Percentiles rank a stretch among this genome's conserved stretches.
These are phyloP conservation scores for Brachypodius melanocephalos DNA, from an alignment of 2,113 vertebrate genomes.

Conservation along the genomic window DNA sequence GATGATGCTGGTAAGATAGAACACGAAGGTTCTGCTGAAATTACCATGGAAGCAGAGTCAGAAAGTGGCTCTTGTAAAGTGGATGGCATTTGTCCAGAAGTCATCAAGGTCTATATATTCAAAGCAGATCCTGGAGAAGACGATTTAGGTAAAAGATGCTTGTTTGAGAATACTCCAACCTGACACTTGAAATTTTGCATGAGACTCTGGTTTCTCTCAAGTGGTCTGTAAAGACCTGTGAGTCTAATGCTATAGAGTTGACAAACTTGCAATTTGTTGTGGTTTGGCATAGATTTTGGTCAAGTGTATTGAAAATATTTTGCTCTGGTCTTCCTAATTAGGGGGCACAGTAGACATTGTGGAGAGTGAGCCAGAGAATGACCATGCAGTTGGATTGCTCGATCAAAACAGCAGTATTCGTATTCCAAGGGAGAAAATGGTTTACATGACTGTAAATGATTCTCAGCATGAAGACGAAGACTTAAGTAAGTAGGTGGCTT, in stretches of 20 bases:
- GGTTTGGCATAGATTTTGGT: neutral
- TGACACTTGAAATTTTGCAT: neutral
- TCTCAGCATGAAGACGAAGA: conserved; percentile 90
- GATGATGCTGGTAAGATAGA: conserved; percentile 97
- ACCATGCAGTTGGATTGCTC: conserved; percentile 81
- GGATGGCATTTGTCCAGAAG: conserved; percentile 90
- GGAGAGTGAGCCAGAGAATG: conserved; percentile 88
- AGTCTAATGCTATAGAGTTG: neutral
- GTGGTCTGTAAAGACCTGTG: neutral
- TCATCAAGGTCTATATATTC: conserved; percentile 99
- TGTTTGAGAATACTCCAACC: conserved; percentile 22
- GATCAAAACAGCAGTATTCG: conserved; percentile 84
- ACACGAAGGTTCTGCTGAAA: conserved; percentile 89
- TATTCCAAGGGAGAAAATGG: conserved; percentile 93
- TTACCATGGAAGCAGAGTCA: conserved; percentile 85
- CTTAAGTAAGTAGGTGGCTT: conserved; percentile 84
- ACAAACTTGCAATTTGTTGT: neutral
- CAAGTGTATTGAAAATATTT: neutral
- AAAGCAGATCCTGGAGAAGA: conserved; percentile 97
- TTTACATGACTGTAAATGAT: conserved; percentile 96
- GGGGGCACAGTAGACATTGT: conserved; percentile 93
- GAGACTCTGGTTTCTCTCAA: neutral
- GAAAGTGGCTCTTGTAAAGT: conserved; percentile 92
- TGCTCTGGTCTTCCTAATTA: conserved; percentile 62
- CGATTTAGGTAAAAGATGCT: conserved; percentile 86